Evolutionary conservation across 2,797 vertebrate genomes (phyloP).

Genomic region (Meda fulgida): DNA sequence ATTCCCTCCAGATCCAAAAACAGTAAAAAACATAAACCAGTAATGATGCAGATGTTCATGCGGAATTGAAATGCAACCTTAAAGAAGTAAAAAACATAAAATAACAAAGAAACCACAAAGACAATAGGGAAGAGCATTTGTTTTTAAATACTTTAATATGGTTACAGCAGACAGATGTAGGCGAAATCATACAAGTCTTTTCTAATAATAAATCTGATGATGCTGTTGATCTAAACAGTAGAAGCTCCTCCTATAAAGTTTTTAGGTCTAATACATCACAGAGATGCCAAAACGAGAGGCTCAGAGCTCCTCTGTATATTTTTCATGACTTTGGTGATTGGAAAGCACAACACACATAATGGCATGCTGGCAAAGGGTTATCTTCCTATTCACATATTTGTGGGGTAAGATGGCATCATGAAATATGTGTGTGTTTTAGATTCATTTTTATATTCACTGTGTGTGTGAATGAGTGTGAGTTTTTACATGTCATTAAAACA

Average conservation of each 20-base stretch:
- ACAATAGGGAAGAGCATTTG: background rate
- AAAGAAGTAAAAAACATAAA: background rate
- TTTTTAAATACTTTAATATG: background rate
- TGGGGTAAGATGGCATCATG: background rate
- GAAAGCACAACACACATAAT: background rate
- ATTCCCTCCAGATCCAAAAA: background rate
- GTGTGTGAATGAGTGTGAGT: background rate
- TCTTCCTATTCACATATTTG: conserved; percentile 13
- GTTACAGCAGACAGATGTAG: background rate
- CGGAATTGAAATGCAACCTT: background rate
- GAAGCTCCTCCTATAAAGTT: conserved; percentile 7
- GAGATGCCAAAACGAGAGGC: background rate
- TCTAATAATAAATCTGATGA: conserved; percentile 1
- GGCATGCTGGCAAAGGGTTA: background rate
- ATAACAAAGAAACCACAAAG: background rate
- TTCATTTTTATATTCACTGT: background rate
- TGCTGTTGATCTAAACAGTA: background rate
- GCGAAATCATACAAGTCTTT: background rate
- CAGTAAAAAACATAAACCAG: background rate
- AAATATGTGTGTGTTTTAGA: background rate
- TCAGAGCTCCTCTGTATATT: background rate
- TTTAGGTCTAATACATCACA: background rate
- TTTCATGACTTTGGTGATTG: background rate
- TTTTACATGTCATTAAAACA: background rate
- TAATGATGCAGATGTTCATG: background rate